Conservation (phyloP, 2,113 vertebrate genomes). For the Notiomystis cincta region DNA sequence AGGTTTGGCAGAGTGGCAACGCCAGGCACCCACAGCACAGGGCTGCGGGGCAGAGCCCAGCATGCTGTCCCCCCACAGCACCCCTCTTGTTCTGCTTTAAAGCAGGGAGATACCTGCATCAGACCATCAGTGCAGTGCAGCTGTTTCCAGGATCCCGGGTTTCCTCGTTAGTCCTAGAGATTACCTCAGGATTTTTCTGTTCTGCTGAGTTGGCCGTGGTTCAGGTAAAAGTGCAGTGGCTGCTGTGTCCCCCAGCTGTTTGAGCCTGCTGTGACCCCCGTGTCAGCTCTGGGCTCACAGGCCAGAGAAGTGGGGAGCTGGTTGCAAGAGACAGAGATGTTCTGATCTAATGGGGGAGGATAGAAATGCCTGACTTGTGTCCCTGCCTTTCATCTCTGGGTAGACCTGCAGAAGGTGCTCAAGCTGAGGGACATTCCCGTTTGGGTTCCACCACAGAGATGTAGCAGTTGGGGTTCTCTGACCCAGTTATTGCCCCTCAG, state of each 20-base stretch:
- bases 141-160: background rate
- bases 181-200: background rate
- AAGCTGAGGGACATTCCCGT: rapidly evolving
- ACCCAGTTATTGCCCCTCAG: background rate
- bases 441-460: background rate
- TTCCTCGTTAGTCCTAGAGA: background rate
- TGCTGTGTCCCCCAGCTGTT: background rate
- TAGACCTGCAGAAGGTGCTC: background rate
- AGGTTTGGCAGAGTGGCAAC: background rate
- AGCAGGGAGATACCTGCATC: background rate
- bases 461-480: background rate
- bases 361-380: no score
- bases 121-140: background rate
- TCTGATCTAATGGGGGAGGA: background rate
- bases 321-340: background rate
- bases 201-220: background rate
- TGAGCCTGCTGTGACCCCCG: background rate
- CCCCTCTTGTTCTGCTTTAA: background rate
- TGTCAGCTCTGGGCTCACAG: background rate
- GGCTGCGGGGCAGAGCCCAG: background rate
- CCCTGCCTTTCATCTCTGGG: background rate
- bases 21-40: background rate
- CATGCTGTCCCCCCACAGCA: rapidly evolving
- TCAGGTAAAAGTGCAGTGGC: background rate
- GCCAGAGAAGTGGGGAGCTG: background rate